These are phyloP conservation scores for Thalassoma bifasciatum DNA, from an alignment of 2,113 vertebrate genomes.

Conservation along the genomic window DNA sequence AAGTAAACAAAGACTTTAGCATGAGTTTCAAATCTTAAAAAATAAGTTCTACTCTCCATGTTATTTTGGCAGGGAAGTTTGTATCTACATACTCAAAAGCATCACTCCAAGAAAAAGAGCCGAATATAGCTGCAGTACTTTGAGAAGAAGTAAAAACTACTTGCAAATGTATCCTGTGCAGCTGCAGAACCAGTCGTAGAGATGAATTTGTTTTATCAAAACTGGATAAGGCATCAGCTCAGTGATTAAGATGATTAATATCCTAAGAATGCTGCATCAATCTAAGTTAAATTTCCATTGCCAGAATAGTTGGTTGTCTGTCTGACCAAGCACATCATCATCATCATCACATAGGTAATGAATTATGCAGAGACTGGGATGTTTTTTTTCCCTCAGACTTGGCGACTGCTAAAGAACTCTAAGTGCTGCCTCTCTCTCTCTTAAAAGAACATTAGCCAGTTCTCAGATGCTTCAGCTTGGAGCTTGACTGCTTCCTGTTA, in stretches of 20 bases:
- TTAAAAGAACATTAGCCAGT: conserved; percentile 71
- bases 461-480: conserved; percentile 49
- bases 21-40: not conserved
- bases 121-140: not conserved
- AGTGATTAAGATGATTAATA: conserved; percentile 57
- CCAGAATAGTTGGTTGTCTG: conserved; percentile 56
- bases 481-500: conserved; percentile 55
- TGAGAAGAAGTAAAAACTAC: conserved; percentile 6
- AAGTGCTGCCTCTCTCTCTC: conserved; percentile 67
- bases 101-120: not conserved
- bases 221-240: conserved; percentile 48
- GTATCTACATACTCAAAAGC: not conserved
- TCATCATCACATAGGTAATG: conserved; percentile 61
- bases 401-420: conserved; percentile 56
- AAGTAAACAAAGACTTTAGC: not conserved
- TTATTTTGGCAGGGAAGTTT: not conserved
- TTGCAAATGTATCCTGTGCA: not conserved
- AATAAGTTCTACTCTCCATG: not conserved
- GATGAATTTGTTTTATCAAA: conserved; percentile 47
- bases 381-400: conserved; percentile 36
- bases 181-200: conserved; percentile 17
- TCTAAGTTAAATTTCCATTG: conserved; percentile 54
- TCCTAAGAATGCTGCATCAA: conserved; percentile 42
- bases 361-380: conserved; percentile 63
- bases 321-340: conserved; percentile 72